Evolutionary conservation across 2,113 vertebrate genomes (phyloP).

Genomic region (Psilopogon haemacephalus): DNA sequence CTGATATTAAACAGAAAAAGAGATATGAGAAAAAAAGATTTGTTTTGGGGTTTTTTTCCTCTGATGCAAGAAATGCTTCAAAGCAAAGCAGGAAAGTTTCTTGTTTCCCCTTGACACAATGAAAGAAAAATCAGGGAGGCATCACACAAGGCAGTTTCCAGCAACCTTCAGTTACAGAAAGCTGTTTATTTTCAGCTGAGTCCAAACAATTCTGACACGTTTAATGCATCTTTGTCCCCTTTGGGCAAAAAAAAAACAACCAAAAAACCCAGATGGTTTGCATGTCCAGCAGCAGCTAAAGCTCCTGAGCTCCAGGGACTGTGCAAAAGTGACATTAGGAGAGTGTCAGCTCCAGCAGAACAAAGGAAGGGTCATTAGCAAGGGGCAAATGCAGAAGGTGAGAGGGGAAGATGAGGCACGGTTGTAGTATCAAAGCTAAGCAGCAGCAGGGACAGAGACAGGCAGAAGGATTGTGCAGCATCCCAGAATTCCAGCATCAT

Average conservation of each 20-base stretch:
- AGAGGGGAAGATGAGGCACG: not conserved
- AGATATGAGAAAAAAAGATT: not conserved
- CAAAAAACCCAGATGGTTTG: not conserved
- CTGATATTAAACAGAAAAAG: not conserved
- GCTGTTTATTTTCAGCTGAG: not conserved
- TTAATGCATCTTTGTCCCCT: not conserved
- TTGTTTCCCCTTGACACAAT: not conserved
- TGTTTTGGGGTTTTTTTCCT: not conserved
- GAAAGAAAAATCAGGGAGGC: not conserved
- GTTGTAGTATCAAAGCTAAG: too few species aligned
- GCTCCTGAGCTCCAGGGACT: not conserved
- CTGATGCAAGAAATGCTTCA: not conserved
- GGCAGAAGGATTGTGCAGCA: too few species aligned
- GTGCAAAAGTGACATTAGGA: fast-evolving
- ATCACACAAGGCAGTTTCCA: not conserved
- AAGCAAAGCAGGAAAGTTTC: not conserved
- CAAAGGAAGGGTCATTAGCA: not conserved
- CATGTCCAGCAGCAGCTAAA: not conserved
- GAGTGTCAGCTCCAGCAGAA: not conserved
- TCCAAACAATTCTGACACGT: not conserved
- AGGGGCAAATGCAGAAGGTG: too few species aligned
- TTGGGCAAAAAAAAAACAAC: not conserved
- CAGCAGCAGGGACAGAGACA: not conserved
- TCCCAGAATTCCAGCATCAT: too few species aligned
- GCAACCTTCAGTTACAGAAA: not conserved